Base-by-base conservation (phyloP, 2,113 vertebrate genomes). In the Penelope pileata region DNA sequence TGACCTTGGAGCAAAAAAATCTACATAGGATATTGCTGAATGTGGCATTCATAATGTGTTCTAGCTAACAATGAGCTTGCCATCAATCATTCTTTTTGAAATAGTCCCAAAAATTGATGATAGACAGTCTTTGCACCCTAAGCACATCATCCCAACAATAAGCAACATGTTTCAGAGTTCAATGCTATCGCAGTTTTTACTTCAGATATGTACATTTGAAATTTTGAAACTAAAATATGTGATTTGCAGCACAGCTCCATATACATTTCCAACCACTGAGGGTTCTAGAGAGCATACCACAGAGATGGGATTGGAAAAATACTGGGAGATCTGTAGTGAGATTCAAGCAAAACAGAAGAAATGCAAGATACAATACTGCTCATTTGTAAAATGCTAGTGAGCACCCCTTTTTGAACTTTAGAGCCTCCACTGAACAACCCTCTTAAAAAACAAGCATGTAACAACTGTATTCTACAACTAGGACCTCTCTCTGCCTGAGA, bases 1-100 rank as follows among this genome's bases (percentile, higher is more conserved):
- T 88, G 92, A 95, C 90, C 90, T 96, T 94, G 90, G 68, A 93
- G 78, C 27, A 88, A 85, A 91, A 91, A 76, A 79, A 86, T 45
- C 67, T 85, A 91, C 91, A 92, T 12, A 93, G 59, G 63, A 73
- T 77, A 80, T 30, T 77, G 70, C 82, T 94, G 92, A 90, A 90
- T 17, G 63, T 64, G 63, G 36, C 62, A 94, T 88, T 45, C n/a
- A 58, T 80, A 88, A 96, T 74, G 40, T 90, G 54, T 42, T 53
- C 70, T 88, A 40, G 48, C 42, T 69, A 87, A 64, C 85, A 62
- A 45, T 53, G 75, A 80, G 75, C 43, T 95, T 93, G 45, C 42
- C 63, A 95, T 92, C 78, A 85, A 92, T 94, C 91, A 85, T 27
- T 54, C 50, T 32, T 40, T 88, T 69, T 64, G 34, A 95, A 89